A percentile compares a stretch with the other conserved stretches of the same genome.
Evolutionary conservation across 2,113 vertebrate genomes (phyloP).

Genomic region (Mystacornis crossleyi): DNA sequence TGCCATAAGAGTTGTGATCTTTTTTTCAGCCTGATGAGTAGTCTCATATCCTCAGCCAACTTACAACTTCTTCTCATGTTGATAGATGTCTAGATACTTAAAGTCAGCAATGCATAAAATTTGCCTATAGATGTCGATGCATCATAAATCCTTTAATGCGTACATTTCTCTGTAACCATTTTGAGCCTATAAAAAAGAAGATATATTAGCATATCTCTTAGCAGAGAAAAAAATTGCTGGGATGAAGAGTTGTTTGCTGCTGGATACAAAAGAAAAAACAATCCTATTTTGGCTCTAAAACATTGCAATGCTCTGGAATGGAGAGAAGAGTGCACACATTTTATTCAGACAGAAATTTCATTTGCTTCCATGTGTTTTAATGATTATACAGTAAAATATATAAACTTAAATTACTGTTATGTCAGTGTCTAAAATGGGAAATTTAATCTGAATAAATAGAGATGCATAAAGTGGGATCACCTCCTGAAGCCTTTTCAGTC

Average conservation of each 20-base stretch:
- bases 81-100: not conserved
- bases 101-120: constrained; percentile 1
- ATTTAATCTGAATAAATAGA: not conserved
- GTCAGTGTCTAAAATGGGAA: not conserved
- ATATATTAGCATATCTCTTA: not conserved
- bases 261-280: not conserved
- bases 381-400: not conserved
- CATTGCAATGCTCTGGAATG: not conserved
- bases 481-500: not conserved
- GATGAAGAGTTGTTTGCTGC: not conserved
- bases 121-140: not conserved
- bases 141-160: constrained; percentile 22
- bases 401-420: not conserved
- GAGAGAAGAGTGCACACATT: not conserved
- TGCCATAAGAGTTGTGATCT: not conserved
- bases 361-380: not conserved
- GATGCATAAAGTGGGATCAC: not conserved
- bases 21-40: not conserved
- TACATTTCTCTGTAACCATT: not conserved
- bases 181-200: not conserved
- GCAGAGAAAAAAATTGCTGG: not conserved
- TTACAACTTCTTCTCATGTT: not conserved
- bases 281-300: not conserved
- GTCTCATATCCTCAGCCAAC: not conserved
- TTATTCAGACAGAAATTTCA: not conserved